phyloP scores from a whole-genome alignment of 2,113 vertebrate genomes.

The Macrotis lagotis region DNA sequence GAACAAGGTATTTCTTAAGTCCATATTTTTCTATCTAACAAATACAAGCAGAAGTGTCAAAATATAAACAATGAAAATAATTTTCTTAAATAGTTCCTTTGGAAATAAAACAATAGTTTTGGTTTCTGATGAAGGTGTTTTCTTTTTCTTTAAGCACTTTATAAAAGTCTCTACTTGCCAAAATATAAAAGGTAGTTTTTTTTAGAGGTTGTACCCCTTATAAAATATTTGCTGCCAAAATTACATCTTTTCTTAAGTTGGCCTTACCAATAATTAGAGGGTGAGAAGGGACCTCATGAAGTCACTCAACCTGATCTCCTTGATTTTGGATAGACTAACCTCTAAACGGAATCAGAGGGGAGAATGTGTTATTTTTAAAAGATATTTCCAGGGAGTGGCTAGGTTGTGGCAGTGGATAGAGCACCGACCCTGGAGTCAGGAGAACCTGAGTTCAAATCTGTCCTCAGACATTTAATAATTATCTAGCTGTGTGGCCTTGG shows the following conservation, averaged over 20 bases:
- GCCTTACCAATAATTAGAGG: neutral
- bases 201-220: neutral
- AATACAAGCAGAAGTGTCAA: slow-evolving; percentile 29
- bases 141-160: neutral
- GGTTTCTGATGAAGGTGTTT: neutral
- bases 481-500: too few species aligned
- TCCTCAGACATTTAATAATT: too few species aligned
- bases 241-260: neutral
- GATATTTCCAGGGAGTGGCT: too few species aligned
- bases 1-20: slow-evolving; percentile 44
- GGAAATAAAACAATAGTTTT: neutral
- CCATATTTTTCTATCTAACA: slow-evolving; percentile 32
- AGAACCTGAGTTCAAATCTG: too few species aligned
- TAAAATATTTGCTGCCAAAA: neutral
- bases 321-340: neutral
- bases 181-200: neutral
- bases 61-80: slow-evolving; percentile 26
- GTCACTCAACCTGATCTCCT: neutral
- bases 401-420: too few species aligned
- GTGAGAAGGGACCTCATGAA: neutral
- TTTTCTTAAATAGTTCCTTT: neutral
- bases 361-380: neutral
- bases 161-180: neutral
- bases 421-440: too few species aligned
- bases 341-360: neutral